Percentiles rank a stretch among this genome's conserved stretches.
Evolutionary conservation across 2,888 invertebrate species (phyloP).

Genomic region (Tachina fera): DNA sequence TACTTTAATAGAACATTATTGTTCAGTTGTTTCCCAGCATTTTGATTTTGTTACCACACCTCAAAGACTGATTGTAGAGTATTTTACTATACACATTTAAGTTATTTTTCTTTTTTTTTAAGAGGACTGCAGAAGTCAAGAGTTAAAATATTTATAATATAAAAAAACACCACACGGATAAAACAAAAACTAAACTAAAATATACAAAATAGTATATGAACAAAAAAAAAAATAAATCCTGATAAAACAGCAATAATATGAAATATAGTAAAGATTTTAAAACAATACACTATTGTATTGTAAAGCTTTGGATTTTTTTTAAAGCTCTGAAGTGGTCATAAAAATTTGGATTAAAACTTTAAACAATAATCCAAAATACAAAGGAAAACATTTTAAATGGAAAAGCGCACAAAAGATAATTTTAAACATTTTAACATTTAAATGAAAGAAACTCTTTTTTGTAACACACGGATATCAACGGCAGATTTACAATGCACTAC

Average conservation of each 20-base stretch:
- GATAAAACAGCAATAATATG: slow-evolving; percentile 15
- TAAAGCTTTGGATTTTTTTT: slow-evolving; percentile 40
- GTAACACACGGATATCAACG: slow-evolving; percentile 9
- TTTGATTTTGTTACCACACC: background rate
- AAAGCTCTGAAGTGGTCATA: slow-evolving; percentile 44
- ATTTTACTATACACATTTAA: slow-evolving; percentile 21
- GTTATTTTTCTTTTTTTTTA: slow-evolving; percentile 5
- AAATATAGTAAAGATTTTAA: slow-evolving; percentile 30
- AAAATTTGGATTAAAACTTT: slow-evolving; percentile 42
- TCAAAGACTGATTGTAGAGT: background rate
- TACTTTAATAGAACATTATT: background rate
- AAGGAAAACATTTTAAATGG: slow-evolving; percentile 26
- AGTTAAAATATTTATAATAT: slow-evolving; percentile 41
- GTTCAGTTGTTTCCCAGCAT: background rate
- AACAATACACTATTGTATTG: slow-evolving; percentile 49
- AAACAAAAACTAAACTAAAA: slow-evolving; percentile 43
- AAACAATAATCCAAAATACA: background rate
- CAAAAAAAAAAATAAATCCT: slow-evolving; percentile 44
- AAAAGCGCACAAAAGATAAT: slow-evolving; percentile 18
- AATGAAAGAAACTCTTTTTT: slow-evolving; percentile 1
- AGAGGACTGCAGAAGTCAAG: slow-evolving; percentile 62
- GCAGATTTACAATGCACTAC: slow-evolving; percentile 19
- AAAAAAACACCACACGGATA: slow-evolving; percentile 6
- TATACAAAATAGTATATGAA: slow-evolving; percentile 24
- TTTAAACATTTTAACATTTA: slow-evolving; percentile 31